phyloP scores from a whole-genome alignment of 2,797 vertebrate species.

The Alcedo atthis region DNA sequence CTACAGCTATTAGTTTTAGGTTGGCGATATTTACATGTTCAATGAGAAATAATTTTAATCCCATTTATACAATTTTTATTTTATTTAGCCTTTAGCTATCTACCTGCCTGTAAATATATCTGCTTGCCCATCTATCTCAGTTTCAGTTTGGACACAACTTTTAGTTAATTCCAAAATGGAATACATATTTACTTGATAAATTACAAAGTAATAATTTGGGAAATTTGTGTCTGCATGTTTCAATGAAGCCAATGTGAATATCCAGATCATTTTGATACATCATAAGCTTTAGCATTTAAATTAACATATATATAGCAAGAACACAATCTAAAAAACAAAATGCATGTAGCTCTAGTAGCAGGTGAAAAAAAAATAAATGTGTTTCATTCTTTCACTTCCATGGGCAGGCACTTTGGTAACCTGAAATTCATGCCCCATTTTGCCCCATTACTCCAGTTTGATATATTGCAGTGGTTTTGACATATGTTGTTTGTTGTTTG shows the following conservation, averaged over 20 bases:
- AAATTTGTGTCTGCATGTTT: neutral
- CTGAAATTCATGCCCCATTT: neutral
- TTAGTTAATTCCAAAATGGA: neutral
- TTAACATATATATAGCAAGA: neutral
- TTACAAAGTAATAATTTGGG: neutral
- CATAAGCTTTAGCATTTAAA: neutral
- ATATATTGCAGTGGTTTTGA: neutral
- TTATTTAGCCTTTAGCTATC: neutral
- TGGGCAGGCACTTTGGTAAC: neutral
- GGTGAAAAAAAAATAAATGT: rapidly evolving
- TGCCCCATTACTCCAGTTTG: neutral
- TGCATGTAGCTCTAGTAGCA: neutral
- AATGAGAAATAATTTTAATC: neutral
- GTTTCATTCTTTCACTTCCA: neutral
- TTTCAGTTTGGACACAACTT: neutral
- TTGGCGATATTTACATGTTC: neutral
- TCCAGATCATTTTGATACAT: neutral
- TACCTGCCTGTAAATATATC: neutral
- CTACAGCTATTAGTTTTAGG: neutral
- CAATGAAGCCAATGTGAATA: neutral
- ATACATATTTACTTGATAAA: neutral
- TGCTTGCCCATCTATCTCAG: neutral
- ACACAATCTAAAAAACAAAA: neutral
- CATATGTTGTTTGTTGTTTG: too few species aligned
- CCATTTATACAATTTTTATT: neutral